phyloP scores from a whole-genome alignment of 2,797 vertebrate genomes.

The Choloepus didactylus region DNA sequence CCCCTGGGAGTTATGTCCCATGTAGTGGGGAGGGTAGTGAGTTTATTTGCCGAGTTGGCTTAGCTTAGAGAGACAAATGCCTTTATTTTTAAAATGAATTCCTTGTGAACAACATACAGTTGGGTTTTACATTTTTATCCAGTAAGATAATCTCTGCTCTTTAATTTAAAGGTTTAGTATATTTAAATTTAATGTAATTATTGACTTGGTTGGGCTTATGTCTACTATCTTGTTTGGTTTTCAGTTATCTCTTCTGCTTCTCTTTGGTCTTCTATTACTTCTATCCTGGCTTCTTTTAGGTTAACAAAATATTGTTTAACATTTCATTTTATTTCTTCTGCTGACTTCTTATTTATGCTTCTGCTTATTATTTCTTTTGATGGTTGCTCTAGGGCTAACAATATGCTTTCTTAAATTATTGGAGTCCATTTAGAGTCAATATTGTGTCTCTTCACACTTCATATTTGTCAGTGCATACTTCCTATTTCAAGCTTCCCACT shows the following conservation, averaged over 20 bases:
- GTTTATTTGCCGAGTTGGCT: too few relatives aligned
- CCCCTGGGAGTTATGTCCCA: too few relatives aligned
- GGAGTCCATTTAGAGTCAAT: background rate
- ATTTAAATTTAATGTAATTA: conserved; percentile 59
- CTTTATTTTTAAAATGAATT: conserved; percentile 59
- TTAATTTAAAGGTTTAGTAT: conserved; percentile 34
- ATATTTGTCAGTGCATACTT: background rate
- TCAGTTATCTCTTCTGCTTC: conserved; percentile 50
- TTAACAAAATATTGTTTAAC: conserved; percentile 22
- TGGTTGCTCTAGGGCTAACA: background rate
- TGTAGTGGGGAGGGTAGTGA: too few relatives aligned
- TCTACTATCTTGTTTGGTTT: conserved; percentile 6
- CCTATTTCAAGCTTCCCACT: background rate
- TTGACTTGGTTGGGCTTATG: conserved; percentile 30
- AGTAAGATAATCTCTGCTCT: background rate
- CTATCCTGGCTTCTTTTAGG: background rate
- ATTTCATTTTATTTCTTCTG: conserved; percentile 45
- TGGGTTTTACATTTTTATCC: background rate
- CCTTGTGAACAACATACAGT: background rate
- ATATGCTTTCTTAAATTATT: conserved; percentile 20
- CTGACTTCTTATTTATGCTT: conserved; percentile 18
- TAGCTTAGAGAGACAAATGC: background rate
- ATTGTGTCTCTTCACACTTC: background rate
- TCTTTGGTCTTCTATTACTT: conserved; percentile 9
- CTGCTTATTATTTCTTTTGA: background rate